Evolutionary conservation across 2,113 vertebrate species (phyloP), one percentile per base, ranked within the genome.

Genomic region (Ahaetulla prasina): DNA sequence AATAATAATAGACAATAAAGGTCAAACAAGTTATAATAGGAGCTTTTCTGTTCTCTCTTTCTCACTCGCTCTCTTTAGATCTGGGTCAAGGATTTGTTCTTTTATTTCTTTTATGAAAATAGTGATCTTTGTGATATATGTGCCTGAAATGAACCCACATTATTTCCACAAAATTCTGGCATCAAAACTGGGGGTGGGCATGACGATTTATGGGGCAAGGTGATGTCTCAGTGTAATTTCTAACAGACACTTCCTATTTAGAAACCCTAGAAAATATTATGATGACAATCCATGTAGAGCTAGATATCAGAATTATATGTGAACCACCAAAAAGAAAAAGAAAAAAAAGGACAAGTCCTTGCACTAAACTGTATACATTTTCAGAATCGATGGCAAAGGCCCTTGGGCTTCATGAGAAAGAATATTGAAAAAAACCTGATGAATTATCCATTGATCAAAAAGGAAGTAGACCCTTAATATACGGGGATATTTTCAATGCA

Each of bases 381-480:
- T 49, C 14, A 9, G 11, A 80, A 39, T 85, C 14, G 12, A 49
- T 54, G 74, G 57, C 53, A 63, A 49, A n/a, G 30, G 9, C 35
- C 7, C 6, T 39, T 87, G 52, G 27, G 16, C 84, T 86, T 93
- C 60, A 45, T 45, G 50, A 14, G 68, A 7, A 27, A 52, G 18
- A 68, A 14, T 27, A 43, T 52, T 50, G 85, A 87, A 87, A 47
- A 47, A 18, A 87, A 87, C 2, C 30, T 52, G 2, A 49, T 45
- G 43, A n/a, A 87, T 11, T 80, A 91, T 90, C 0, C 0, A 2
- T 8, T 1, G 0, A 89, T 80, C 63, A 90, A 91, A 30, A 85
- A 22, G 16, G 9, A 9, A 95, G n/a, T 11, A 91, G 93, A 25
- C 16, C 55, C 20, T 43, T 0, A 45, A 88, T 89, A 0, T 50